Evolutionary conservation across 2,113 vertebrate genomes (phyloP), one percentile per base, ranked within the genome.

Genomic region (Callaeas wilsoni): DNA sequence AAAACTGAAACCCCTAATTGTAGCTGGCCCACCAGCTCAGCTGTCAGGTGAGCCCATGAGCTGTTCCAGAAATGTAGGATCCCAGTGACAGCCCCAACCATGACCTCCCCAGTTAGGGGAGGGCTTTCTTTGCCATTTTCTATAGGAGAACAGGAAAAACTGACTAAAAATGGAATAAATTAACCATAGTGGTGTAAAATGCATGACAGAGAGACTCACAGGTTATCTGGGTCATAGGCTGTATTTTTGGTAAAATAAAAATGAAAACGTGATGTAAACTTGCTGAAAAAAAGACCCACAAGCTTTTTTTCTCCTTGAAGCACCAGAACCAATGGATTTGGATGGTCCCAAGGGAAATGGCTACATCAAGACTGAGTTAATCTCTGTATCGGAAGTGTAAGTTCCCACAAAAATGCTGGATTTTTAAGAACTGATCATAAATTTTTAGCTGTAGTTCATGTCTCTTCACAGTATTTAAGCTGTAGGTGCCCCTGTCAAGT

Each of bases 301-400:
- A 68, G 3, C 4, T 6, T 13, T 18, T 13, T 50, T 7, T n/a
- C 86, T 96, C 53, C 93, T 81, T 78, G 41, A 88, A 99, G 99
- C 98, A 50, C 85, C 97, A 26, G 99, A 99, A 84, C 99, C 99
- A 5, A 99, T 99, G 99, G 99, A 99, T 78, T 97, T 99, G 53
- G 99, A 99, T 65, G 97, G 97, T 78, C 97, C 97, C 9, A 97
- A 97, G 60, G 98, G 97, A 84, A 98, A 95, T 0, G 99, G 99
- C 81, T 99, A 99, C 97, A 99, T 99, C 98, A 99, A 98, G 97
- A 99, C 99, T 2, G 99, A 99, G 81, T 97, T 99, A 96, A 99
- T 99, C 85, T 99, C 99, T 4, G 98, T 99, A 56, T 99, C 99
- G 47, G 99, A 99, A 99, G 99, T 99, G 99, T 99, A 98, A 99